These are phyloP conservation scores for Colletes collaris DNA, from an alignment of 2,888 invertebrate species.

Conservation along the genomic window DNA sequence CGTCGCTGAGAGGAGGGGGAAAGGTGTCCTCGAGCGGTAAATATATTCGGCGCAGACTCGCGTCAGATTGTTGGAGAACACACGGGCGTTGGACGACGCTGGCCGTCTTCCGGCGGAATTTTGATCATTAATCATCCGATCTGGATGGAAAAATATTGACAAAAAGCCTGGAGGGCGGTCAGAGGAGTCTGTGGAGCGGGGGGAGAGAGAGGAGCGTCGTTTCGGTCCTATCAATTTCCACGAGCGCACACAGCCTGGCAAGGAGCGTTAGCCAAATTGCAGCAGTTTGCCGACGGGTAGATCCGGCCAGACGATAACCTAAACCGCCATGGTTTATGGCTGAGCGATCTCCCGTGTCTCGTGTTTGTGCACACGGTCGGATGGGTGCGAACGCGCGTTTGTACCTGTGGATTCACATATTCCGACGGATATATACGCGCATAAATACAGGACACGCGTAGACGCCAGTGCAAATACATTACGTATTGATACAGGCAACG, in stretches of 20 bases:
- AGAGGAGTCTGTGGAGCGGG: background rate
- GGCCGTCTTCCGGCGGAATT: background rate
- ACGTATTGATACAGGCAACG: slow-evolving; percentile 38
- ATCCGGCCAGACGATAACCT: slow-evolving; percentile 78
- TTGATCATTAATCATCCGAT: slow-evolving; percentile 25
- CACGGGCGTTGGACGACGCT: slow-evolving; percentile 3
- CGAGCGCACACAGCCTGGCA: slow-evolving; percentile 43
- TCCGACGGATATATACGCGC: slow-evolving; percentile 44
- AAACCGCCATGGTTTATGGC: slow-evolving; percentile 80
- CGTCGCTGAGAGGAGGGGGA: no score
- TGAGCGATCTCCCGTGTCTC: slow-evolving; percentile 71
- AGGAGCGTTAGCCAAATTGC: slow-evolving; percentile 76
- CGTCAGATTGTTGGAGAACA: background rate
- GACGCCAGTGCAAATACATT: slow-evolving; percentile 50
- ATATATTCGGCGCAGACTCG: no score
- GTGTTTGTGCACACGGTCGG: slow-evolving; percentile 45
- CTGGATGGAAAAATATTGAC: slow-evolving; percentile 33
- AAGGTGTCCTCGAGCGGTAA: no score
- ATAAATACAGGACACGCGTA: slow-evolving; percentile 47
- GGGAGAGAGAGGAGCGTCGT: slow-evolving; percentile 8
- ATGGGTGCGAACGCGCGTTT: slow-evolving; percentile 28
- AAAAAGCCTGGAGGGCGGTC: slow-evolving; percentile 12
- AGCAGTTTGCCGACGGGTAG: slow-evolving; percentile 77
- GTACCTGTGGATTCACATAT: slow-evolving; percentile 51
- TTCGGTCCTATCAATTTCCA: slow-evolving; percentile 64